Evolutionary conservation across 2,797 vertebrate genomes (phyloP).

Genomic region (Chromis chromis): DNA sequence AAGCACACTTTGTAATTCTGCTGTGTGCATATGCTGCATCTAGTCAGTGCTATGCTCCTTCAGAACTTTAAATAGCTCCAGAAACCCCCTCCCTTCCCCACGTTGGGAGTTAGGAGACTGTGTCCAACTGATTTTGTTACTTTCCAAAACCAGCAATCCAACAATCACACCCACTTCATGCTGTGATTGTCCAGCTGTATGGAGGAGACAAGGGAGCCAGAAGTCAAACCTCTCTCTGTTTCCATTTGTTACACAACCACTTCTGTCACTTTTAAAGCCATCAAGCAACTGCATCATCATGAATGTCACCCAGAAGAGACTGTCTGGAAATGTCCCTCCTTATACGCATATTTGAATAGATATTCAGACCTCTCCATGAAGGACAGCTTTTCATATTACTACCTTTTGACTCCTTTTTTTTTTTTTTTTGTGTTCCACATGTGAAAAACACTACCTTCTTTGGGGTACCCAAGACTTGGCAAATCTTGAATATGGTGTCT

Average conservation of each 20-base stretch:
- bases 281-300: neutral
- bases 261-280: neutral
- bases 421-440: neutral
- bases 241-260: neutral
- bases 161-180: neutral
- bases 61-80: neutral
- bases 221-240: neutral
- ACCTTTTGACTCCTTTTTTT: neutral
- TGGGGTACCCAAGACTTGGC: constrained; percentile 97
- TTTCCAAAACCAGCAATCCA: neutral
- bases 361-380: neutral
- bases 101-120: neutral
- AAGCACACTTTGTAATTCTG: neutral
- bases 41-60: neutral
- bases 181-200: neutral
- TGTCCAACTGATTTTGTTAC: too few relatives aligned
- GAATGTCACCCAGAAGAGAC: neutral
- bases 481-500: constrained; percentile 99
- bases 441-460: constrained; percentile 86
- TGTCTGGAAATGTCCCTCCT: neutral
- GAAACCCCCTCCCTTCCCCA: neutral
- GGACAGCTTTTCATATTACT: neutral
- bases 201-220: neutral
- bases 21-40: neutral
- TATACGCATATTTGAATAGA: neutral